Evolutionary conservation across 2,888 invertebrate species (phyloP), one percentile per base, ranked within the genome.

Genomic region (Andrena flavipes): DNA sequence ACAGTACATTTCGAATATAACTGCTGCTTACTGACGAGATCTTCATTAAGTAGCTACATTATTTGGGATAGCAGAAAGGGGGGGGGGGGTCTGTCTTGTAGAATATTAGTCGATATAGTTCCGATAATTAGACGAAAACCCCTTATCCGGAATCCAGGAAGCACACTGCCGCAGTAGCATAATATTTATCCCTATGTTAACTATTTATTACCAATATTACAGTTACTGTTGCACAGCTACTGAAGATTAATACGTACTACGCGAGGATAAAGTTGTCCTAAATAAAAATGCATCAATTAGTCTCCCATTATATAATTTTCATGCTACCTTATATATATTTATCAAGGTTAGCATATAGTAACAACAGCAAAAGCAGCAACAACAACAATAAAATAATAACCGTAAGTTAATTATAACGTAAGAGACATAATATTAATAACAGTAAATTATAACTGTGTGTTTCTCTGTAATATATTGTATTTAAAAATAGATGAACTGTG

Each of bases 381-480:
- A 87, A 91, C 89, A 90, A 90, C 79, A 89, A 91, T 87, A 85
- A 90, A 82, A 91, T 90, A 89, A 91, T 87, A 89, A 90, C 83
- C 87, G 77, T 88, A 91, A 90, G 90, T 87, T 89, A 90, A 92
- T 85, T 90, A 90, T 90, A 90, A 90, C 86, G 75, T 85, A 90
- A 89, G 92, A 92, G 92, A 91, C 89, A 91, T 92, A 92, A 91
- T 92, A 92, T 92, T 92, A 92, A 92, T 92, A 93, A 92, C 92
- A 91, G 91, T 92, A 92, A 92, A 92, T 93, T 92, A 92, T 93
- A 92, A 93, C 89, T 93, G 93, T 93, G 93, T 93, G 93, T 93
- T 92, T 93, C 92, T 92, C 93, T 93, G 93, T 93, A 93, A 93
- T 93, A 93, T 93, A 93, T 93, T 93, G 93, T 93, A 93, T 93